Base-by-base conservation (phyloP, 53 echinoderm and acorn worm genomes). In the Echinometra lucunter region DNA sequence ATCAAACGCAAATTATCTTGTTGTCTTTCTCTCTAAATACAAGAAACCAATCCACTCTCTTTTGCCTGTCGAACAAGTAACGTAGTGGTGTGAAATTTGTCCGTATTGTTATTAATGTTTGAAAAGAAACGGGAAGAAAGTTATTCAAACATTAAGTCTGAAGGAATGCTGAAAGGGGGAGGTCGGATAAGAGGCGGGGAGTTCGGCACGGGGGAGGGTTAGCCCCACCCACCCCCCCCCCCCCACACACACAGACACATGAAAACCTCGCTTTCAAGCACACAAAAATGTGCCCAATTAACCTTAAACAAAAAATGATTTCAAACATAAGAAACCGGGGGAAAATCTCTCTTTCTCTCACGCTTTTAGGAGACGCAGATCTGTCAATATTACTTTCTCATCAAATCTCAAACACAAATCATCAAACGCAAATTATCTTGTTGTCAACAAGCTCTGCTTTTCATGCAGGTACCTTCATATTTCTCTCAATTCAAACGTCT, bases 1-100 rank as follows among this genome's bases (percentile, higher is more conserved):
- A 89, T 89, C 89, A 89, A 89, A 58, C 40, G 60, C 89, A 58
- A 89, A 89, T 89, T 58, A 89, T 89, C 58, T 60, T 9, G 38
- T 37, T 89, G 89, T 89, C 63, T 58, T 60, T 11, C 23, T 89
- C 60, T 11, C 19, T 37, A 60, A 58, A 89, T 89, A 58, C 89
- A 57, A 60, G n/a, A 58, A 89, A 35, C 60, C 42, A 60, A 60
- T 28, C 49, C 21, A 57, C 12, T 58, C 19, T 78, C 89, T 60
- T 60, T 89, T 89, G 60, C 27, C 21, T 28, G 47, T 85, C 47
- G n/a, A 16, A 85, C 85, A 45, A 83, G 49, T 83, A 83, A 45
- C 85, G 85, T 13, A 49, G 47, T 8, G 49, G 85, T 47, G 85
- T 83, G 85, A 83, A 83, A 49, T 85, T 85, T 85, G 85, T 45